Percentiles rank a stretch among this genome's conserved stretches.
Conservation (phyloP, 2,797 vertebrate genomes). For the Rhinatrema bivittatum region DNA sequence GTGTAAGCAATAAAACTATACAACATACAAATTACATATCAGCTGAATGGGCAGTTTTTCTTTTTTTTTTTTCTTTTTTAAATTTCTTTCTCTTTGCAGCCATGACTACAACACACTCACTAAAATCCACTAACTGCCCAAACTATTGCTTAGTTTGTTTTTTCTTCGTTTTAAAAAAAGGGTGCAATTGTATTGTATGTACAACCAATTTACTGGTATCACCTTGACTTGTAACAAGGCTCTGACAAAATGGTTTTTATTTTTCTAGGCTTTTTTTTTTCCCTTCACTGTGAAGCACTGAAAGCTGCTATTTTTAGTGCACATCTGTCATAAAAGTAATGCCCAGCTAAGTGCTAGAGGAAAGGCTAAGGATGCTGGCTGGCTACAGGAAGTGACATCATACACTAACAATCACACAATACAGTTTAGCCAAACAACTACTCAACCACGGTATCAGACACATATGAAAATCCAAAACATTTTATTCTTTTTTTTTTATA, state of each 20-base stretch:
- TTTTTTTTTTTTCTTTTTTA: too few relatives aligned
- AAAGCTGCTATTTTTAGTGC: slow-evolving; percentile 91
- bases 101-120: slow-evolving; percentile 79
- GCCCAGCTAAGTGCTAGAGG: slow-evolving; percentile 91
- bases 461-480: slow-evolving; percentile 73
- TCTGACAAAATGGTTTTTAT: slow-evolving; percentile 89
- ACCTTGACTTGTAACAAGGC: slow-evolving; percentile 78
- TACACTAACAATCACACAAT: slow-evolving; percentile 77
- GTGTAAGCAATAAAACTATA: slow-evolving; percentile 99
- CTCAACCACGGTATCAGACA: slow-evolving; percentile 78
- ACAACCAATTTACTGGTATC: slow-evolving; percentile 89
- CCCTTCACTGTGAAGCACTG: slow-evolving; percentile 90
- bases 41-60: slow-evolving; percentile 73
- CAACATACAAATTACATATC: slow-evolving; percentile 92
- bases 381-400: slow-evolving; percentile 66
- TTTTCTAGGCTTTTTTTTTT: slow-evolving; percentile 71
- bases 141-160: slow-evolving; percentile 93
- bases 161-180: slow-evolving; percentile 83
- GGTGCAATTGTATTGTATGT: slow-evolving; percentile 90
- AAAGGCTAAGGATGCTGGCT: slow-evolving; percentile 73
- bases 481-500: slow-evolving; percentile 58
- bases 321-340: slow-evolving; percentile 95
- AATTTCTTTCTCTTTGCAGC: slow-evolving; percentile 71
- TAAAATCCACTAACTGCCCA: slow-evolving; percentile 87
- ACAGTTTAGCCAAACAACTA: slow-evolving; percentile 77